These are phyloP conservation scores for Cosmia trapezina DNA, from an alignment of 2,888 invertebrate species.

Conservation along the genomic window DNA sequence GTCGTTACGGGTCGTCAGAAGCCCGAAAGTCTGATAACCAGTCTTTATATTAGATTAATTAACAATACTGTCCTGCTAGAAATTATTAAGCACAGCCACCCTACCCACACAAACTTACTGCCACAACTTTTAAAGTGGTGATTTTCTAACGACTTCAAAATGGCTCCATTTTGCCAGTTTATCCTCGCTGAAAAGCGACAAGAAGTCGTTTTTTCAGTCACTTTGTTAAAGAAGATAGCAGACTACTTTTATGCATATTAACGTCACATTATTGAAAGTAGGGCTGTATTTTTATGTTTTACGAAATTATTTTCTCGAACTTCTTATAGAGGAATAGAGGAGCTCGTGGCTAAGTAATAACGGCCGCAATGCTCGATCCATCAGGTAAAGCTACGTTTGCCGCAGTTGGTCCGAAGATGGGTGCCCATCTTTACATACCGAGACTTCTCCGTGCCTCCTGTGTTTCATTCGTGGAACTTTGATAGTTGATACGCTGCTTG, in stretches of 20 bases:
- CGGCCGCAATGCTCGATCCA: no score
- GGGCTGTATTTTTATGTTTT: neutral
- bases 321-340: no score
- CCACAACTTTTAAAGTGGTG: slow-evolving; percentile 67
- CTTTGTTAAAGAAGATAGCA: slow-evolving; percentile 31
- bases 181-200: slow-evolving; percentile 48
- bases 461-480: no score
- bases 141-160: slow-evolving; percentile 71
- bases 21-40: no score
- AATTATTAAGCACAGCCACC: slow-evolving; percentile 20
- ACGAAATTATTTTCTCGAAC: neutral
- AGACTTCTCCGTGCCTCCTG: no score
- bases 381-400: no score
- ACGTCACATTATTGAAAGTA: neutral
- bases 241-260: slow-evolving; percentile 8
- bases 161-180: slow-evolving; percentile 62
- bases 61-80: slow-evolving; percentile 3
- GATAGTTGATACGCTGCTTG: no score
- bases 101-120: slow-evolving; percentile 62
- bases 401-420: no score
- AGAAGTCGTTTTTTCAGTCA: slow-evolving; percentile 39
- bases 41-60: no score
- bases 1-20: no score
- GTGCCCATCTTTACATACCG: no score
- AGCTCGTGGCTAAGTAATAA: no score